Conservation (phyloP, 2,797 vertebrate species). For the Macrochelys suwanniensis region DNA sequence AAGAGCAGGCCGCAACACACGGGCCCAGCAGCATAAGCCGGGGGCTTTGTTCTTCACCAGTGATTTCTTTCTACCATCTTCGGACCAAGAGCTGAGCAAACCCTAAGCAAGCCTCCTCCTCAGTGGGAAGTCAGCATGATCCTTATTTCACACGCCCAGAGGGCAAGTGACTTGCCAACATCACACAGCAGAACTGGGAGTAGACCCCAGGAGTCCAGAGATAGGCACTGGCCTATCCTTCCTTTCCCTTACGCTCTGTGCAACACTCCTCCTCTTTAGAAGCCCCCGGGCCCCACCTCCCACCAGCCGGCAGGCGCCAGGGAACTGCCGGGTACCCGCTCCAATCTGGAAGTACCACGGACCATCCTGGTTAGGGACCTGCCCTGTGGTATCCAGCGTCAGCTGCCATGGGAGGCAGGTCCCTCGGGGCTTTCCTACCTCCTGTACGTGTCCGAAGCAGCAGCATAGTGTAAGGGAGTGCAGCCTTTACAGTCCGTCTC, state of each 20-base stretch:
- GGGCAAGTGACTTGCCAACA: background rate
- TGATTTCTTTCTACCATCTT: background rate
- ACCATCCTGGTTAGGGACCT: background rate
- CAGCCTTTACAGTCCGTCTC: slow-evolving; percentile 94
- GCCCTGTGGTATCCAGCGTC: background rate
- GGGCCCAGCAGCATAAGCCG: background rate
- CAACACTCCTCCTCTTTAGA: rapidly evolving
- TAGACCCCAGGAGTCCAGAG: background rate
- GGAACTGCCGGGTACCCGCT: background rate
- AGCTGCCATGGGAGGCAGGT: rapidly evolving
- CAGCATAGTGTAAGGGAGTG: slow-evolving; percentile 95
- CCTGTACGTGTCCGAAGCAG: slow-evolving; percentile 94
- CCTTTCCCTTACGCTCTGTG: rapidly evolving
- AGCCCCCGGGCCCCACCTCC: rapidly evolving
- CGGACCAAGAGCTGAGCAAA: background rate
- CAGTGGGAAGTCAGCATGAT: background rate
- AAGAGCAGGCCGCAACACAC: background rate
- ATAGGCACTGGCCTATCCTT: background rate
- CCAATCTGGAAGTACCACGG: background rate
- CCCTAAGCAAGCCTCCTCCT: background rate
- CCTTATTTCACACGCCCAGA: background rate
- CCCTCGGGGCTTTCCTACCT: slow-evolving; percentile 80
- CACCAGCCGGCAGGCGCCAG: rapidly evolving
- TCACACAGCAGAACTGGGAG: background rate
- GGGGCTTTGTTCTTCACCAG: background rate